Evolutionary conservation across 2,113 vertebrate genomes (phyloP), one percentile per base, ranked within the genome.

Genomic region (Anoura caudifer): DNA sequence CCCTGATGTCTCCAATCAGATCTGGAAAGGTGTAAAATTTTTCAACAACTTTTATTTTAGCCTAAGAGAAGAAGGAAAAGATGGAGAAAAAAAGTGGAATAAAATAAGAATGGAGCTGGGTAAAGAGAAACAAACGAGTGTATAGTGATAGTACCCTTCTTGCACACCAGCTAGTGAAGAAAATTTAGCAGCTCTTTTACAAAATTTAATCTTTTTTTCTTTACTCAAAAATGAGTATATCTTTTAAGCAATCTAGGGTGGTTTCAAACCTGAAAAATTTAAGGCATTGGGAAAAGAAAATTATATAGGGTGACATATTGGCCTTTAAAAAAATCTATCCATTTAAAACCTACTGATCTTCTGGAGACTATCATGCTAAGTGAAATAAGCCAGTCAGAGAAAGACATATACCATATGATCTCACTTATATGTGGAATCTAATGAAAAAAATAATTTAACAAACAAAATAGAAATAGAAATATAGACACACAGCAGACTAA

Each of bases 61-160:
- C 22, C 79, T 65, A 90, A 95, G 63, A 97, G 61, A 82, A 95
- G 38, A 63, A 81, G 24, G 16, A 75, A 52, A 83, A 63, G 75
- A 80, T 17, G 61, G 16, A 77, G 41, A 88, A 14, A 85, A 84
- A 59, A 90, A 38, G 41, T 54, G 1, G 11, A 69, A 72, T 79
- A 65, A 82, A 75, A 75, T 7, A 72, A n/a, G 31, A 93, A 77
- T 61, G 33, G 33, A n/a, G 14, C 7, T 19, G 1, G 13, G 19
- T 15, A 41, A 85, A 73, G n/a, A 77, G 1, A 90, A 20, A 92
- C 4, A 3, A 26, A 72, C 20, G 7, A 67, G 6, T 4, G 20
- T 19, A 0, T 26, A 14, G 16, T 33, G 2, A 3, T 43, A 16
- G 11, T 12, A 12, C 8, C 24, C 9, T 59, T 15, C 20, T 54